Evolutionary conservation across 2,113 vertebrate species (phyloP).

Genomic region (Aix galericulata): DNA sequence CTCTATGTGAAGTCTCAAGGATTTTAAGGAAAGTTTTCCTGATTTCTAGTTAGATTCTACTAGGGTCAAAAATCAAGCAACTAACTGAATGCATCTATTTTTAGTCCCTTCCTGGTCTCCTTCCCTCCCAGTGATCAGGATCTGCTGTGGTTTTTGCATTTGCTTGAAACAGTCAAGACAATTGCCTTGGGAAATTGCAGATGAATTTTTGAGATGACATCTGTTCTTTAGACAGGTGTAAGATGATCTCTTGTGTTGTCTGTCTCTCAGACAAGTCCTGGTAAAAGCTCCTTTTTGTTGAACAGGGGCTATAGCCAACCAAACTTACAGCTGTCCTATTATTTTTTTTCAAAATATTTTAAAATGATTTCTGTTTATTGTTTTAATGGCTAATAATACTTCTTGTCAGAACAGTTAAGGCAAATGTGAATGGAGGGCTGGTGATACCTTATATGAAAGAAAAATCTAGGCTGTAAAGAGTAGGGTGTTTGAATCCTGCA

Average conservation of each 20-base stretch:
- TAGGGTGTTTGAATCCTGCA: not conserved
- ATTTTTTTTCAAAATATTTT: not conserved
- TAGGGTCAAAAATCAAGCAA: too few relatives aligned
- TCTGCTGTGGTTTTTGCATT: not conserved
- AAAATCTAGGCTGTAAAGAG: not conserved
- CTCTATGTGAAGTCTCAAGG: not conserved
- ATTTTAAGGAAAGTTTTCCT: not conserved
- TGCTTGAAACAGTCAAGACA: not conserved
- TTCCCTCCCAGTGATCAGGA: not conserved
- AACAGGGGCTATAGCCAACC: not conserved
- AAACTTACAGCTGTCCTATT: not conserved
- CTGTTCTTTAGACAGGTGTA: conserved; percentile 44
- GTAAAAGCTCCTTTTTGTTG: not conserved
- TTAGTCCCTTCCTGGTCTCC: not conserved
- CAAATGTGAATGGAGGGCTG: not conserved
- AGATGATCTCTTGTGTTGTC: not conserved
- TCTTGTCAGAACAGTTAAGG: not conserved
- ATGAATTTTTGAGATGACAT: conserved; percentile 7
- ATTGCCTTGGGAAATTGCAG: not conserved
- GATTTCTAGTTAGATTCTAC: not conserved
- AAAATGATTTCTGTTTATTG: not conserved
- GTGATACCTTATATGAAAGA: not conserved
- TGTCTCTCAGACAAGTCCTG: not conserved
- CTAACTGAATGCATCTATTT: not conserved
- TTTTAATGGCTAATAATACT: not conserved